These are phyloP conservation scores for Colletes latitarsis DNA, from an alignment of 1,140 invertebrate genomes.

Conservation along the genomic window DNA sequence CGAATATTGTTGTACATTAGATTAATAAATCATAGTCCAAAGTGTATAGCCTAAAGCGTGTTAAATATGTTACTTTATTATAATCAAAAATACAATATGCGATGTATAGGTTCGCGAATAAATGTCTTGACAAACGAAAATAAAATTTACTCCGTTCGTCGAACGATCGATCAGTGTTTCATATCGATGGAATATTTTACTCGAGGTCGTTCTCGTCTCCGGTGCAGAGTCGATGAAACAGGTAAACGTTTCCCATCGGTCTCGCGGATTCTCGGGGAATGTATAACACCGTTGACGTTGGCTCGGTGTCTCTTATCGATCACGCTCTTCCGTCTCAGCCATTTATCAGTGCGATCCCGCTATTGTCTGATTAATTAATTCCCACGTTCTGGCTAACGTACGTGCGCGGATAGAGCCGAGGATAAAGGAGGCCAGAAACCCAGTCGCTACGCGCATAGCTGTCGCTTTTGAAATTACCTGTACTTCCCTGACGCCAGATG, in stretches of 20 bases:
- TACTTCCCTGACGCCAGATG: constrained; percentile 36
- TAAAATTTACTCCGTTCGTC: too few species aligned
- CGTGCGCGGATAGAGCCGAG: neutral
- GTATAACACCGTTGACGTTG: constrained; percentile 9
- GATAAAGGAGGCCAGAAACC: neutral
- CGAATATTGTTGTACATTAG: too few species aligned
- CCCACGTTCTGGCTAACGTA: neutral
- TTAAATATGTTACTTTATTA: too few species aligned
- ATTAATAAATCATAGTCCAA: too few species aligned
- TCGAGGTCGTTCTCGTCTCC: too few species aligned
- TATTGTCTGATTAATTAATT: constrained; percentile 55
- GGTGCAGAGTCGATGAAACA: neutral
- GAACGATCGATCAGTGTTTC: too few species aligned
- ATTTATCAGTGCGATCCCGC: constrained; percentile 40
- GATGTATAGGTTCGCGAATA: too few species aligned
- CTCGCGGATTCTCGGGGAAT: neutral
- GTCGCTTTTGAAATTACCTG: constrained; percentile 40
- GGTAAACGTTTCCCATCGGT: neutral
- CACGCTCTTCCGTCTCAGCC: constrained; percentile 22
- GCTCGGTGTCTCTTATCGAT: constrained; percentile 38
- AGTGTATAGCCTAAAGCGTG: too few species aligned
- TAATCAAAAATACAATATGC: too few species aligned
- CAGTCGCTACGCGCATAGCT: neutral
- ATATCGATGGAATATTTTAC: too few species aligned
- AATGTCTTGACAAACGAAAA: too few species aligned